Conservation (phyloP, 2,797 vertebrate genomes). For the Acridotheres tristis region DNA sequence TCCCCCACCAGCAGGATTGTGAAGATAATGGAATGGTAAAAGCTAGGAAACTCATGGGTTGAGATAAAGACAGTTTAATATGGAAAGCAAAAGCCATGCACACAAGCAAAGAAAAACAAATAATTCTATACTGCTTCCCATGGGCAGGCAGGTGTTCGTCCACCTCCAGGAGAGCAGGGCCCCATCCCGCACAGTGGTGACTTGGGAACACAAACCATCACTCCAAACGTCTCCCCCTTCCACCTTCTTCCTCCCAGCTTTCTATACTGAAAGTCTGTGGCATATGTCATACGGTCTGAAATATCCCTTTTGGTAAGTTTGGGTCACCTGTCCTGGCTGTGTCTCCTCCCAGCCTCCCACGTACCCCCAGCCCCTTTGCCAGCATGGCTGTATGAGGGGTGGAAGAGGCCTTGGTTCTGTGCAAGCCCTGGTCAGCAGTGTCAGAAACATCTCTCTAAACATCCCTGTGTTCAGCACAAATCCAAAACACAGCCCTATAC, state of each 20-base stretch:
- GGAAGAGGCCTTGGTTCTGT: background rate
- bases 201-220: background rate
- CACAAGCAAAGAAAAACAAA: background rate
- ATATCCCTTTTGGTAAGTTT: background rate
- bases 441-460: background rate
- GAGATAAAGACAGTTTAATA: background rate
- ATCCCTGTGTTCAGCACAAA: background rate
- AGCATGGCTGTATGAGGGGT: rapidly evolving
- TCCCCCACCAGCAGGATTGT: background rate
- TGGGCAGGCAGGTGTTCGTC: background rate
- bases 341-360: background rate
- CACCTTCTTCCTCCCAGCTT: background rate
- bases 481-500: background rate
- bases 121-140: background rate
- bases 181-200: background rate
- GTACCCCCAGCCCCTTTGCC: background rate
- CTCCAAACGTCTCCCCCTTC: background rate
- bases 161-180: background rate
- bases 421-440: background rate
- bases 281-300: background rate
- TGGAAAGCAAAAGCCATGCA: background rate
- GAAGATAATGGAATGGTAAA: background rate
- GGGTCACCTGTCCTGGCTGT: background rate
- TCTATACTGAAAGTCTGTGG: background rate
- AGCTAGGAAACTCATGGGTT: background rate